Base-by-base conservation (phyloP, 2,113 vertebrate species). In the Hylia prasina region DNA sequence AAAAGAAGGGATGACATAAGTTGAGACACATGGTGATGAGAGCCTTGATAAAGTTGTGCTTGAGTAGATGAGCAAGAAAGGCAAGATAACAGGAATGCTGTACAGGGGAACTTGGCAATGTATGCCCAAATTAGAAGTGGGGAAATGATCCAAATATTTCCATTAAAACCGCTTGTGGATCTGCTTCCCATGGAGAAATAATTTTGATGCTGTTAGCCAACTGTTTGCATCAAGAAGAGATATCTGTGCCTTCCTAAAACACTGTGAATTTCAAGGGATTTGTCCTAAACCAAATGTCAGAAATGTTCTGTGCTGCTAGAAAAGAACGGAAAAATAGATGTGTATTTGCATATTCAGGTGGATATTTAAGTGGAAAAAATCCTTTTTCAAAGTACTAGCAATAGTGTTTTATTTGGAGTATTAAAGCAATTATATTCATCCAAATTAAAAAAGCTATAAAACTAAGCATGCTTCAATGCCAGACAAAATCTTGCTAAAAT, bases 141-240 rank as follows among this genome's bases (percentile, higher is more conserved):
- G 66, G 60, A 91, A 86, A 73, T 40, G 19, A 83, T 95, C 79
- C 63, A 82, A 7, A 60, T 90, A 92, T 86, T 96, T 93, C 51
- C 42, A 40, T 86, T 86, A 83, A 51, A 93, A 68, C 13, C 0
- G 0, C 78, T 93, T 35, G 6, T 86, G 33, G 94, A 56, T 91
- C 79, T 86, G 15, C 47, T 90, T 95, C 58, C 90, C 28, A 35
- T 63, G 54, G 30, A 91, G 66, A 93, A 91, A 91, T 80, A 53
- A 85, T 90, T 87, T 90, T 86, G 64, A 73, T 83, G 68, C 30
- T 90, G 24, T 91, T 91, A 94, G 71, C 71, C 90, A 91, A 77
- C 39, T 89, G 42, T 53, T 90, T 90, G 50, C 42, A 21, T 87
- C 78, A 89, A 80, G 57, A 89, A 79, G 53, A 76, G 33, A 25